Evolutionary conservation across 2,888 invertebrate species (phyloP).

Genomic region (Chymomyza amoena): DNA sequence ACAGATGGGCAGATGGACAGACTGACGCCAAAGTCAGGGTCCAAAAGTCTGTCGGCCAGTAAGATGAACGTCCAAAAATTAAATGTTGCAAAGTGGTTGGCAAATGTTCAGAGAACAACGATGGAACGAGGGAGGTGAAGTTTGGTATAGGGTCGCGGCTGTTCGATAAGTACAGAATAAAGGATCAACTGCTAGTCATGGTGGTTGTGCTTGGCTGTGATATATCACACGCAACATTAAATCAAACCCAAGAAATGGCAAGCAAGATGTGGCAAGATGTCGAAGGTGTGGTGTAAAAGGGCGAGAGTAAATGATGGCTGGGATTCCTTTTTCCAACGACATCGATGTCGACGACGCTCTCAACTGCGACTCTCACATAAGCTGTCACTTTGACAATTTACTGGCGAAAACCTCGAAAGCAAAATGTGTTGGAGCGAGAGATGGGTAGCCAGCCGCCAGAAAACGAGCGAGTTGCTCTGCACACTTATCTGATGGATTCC

Average conservation of each 20-base stretch:
- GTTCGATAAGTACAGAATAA: slow-evolving; percentile 68
- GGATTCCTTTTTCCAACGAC: slow-evolving; percentile 37
- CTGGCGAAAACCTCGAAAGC: slow-evolving; percentile 49
- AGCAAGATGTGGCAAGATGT: slow-evolving; percentile 36
- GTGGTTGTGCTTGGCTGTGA: slow-evolving; percentile 50
- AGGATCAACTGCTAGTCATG: slow-evolving; percentile 33
- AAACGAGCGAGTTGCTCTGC: slow-evolving; percentile 43
- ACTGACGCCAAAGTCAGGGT: slow-evolving; percentile 27
- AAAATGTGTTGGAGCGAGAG: slow-evolving; percentile 8
- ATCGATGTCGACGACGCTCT: slow-evolving; percentile 13
- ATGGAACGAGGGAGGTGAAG: not conserved
- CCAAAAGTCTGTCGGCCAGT: not conserved
- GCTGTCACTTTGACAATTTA: slow-evolving; percentile 76
- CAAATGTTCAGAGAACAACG: not conserved
- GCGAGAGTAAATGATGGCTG: slow-evolving; percentile 54
- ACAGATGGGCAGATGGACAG: slow-evolving; percentile 38
- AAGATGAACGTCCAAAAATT: slow-evolving; percentile 46
- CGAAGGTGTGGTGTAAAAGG: slow-evolving; percentile 32
- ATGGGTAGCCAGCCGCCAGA: slow-evolving; percentile 10
- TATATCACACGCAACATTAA: slow-evolving; percentile 76
- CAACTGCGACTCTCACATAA: slow-evolving; percentile 40
- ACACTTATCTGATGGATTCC: slow-evolving; percentile 69
- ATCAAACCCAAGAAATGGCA: slow-evolving; percentile 66
- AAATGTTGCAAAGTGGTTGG: slow-evolving; percentile 66
- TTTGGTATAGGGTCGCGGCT: slow-evolving; percentile 7